Base-by-base conservation (phyloP, 2,113 vertebrate species). In the Chaetura pelagica region DNA sequence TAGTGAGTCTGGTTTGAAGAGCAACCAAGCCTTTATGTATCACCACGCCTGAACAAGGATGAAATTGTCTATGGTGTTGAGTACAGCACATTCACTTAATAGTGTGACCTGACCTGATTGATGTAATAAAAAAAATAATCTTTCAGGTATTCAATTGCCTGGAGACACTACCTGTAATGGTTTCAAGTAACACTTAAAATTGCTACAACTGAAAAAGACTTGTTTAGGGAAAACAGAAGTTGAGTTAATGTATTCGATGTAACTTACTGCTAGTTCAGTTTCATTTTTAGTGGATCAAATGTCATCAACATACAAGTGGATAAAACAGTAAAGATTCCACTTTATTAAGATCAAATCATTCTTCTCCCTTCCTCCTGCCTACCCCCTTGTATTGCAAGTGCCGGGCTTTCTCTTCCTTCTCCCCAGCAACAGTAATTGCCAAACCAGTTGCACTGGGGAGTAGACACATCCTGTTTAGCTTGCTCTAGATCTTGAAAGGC, bases 401-500 rank as follows among this genome's bases (percentile, higher is more conserved):
- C 20, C 38, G 90, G 71, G 19, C 34, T 93, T 91, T 90, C 52
- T 76, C 74, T 76, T 89, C 74, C 58, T 94, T 10, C 34, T 90
- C 6, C 17, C 35, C 68, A 78, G 79, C 72, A 77, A 40, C 0
- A 66, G 18, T 81, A 86, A 93, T 95, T 92, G 57, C 15, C 59
- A 90, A 93, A 67, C 85, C 57, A 71, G 90, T 90, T 92, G 75
- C 58, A 46, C 76, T 74, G 34, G 57, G 71, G 68, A 88, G 76
- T 44, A 80, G 42, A 64, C 69, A 55, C 21, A 84, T 93, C 95
- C 92, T 80, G 94, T 90, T 92, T 44, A 92, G 80, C 92, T 94
- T 90, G 94, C 79, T 46, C 51, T 51, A 77, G 83, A 51, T 80
- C 94, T 90, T 93, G 88, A 95, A 95, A 94, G 84, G 32, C 79